A percentile compares a stretch with the other conserved stretches of the same genome.
These are phyloP conservation scores for Selenia dentaria DNA, from an alignment of 2,888 invertebrate genomes.

Conservation along the genomic window DNA sequence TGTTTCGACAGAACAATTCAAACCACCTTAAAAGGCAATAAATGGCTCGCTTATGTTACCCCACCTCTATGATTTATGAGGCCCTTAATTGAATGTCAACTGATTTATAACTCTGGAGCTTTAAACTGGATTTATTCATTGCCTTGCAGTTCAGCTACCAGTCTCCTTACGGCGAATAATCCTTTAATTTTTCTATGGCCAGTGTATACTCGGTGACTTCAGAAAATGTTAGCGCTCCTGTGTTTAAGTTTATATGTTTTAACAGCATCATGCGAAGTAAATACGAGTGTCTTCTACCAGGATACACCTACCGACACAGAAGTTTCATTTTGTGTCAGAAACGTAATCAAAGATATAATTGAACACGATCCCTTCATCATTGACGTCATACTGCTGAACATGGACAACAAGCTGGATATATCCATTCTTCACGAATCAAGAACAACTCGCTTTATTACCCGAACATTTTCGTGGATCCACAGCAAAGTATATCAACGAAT, in stretches of 20 bases:
- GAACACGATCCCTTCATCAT: slow-evolving; percentile 10
- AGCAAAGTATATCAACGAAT: slow-evolving; percentile 28
- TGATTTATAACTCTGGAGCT: slow-evolving; percentile 8
- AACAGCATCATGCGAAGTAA: background rate
- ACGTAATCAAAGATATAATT: slow-evolving; percentile 29
- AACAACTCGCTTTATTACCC: slow-evolving; percentile 36
- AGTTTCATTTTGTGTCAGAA: slow-evolving; percentile 33
- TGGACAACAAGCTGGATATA: slow-evolving; percentile 31
- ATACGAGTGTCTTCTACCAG: background rate
- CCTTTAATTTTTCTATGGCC: background rate
- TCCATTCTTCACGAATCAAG: slow-evolving; percentile 34
- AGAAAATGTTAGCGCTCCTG: slow-evolving; percentile 11
- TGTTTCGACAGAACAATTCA: slow-evolving; percentile 5
- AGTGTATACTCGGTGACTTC: too few relatives aligned
- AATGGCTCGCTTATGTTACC: slow-evolving; percentile 7
- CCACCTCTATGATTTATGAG: slow-evolving; percentile 23
- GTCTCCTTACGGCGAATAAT: background rate
- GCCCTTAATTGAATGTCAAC: slow-evolving; percentile 15
- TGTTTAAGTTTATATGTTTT: background rate
- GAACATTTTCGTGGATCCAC: slow-evolving; percentile 34
- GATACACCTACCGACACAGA: background rate
- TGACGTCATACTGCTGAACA: slow-evolving; percentile 42
- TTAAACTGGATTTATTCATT: slow-evolving; percentile 10
- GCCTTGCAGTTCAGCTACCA: background rate
- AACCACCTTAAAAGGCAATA: slow-evolving; percentile 4